Base-by-base conservation (phyloP, 2,113 vertebrate species). In the Maccullochella peelii region DNA sequence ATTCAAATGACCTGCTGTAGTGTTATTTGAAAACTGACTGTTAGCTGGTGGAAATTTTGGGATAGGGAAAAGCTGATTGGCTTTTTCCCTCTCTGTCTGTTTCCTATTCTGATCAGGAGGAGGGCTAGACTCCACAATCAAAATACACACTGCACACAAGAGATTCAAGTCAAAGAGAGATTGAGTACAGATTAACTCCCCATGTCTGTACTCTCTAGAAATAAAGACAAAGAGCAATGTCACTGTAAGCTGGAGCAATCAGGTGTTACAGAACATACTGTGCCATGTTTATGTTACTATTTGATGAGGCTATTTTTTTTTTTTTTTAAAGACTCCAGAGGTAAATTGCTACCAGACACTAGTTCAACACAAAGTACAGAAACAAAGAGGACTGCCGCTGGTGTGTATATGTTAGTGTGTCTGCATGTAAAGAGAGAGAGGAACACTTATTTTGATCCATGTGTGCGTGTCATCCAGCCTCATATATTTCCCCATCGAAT, bases 91-190 rank as follows among this genome's bases (percentile, higher is more conserved):
- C 16, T 23, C 40, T 25, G 54, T 85, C 30, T 25, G 9, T 71
- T 79, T 73, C 69, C 55, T 63, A 6, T 77, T 84, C 42, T 84
- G 4, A 47, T 61, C 72, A 66, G 30, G 20, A 12, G 23, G 68
- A 25, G 20, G 54, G 30, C 0, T 38, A 54, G 25, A 77, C 44
- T 44, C 36, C 49, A 69, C 5, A n/a, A 20, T 8, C 18, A 55
- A 49, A 69, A 33, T 0, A 21, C 25, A 12, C 5, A 6, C 40
- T 61, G 30, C 38, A 27, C 27, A 40, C 44, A 40, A n/a, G 20
- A 63, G 18, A 16, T 25, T 52, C n/a, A 58, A 59, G 20, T 7
- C 69, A 18, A 66, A 18, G 18, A 18, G 18, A 18, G 38, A 20
- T 23, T 55, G 38, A 77, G 4, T 14, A 36, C 23, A 76, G 27